These are phyloP conservation scores for Pterobdella sp. DNA, from an alignment of 2,888 invertebrate species.

Conservation along the genomic window DNA sequence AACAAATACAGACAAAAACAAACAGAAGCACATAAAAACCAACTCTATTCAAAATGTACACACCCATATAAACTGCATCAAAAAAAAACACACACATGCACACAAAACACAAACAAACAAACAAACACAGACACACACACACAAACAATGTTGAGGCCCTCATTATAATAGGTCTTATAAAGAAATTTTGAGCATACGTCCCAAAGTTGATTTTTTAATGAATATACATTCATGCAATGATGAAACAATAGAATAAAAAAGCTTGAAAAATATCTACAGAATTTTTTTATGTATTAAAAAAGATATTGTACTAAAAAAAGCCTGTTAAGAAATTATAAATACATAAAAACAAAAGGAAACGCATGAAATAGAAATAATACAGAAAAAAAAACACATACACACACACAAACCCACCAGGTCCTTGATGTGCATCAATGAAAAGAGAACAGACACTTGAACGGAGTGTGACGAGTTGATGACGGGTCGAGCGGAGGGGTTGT, in stretches of 20 bases:
- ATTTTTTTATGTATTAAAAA: too few relatives aligned
- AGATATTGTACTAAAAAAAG: too few relatives aligned
- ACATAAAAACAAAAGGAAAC: background rate
- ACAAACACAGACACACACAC: background rate
- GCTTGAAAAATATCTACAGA: too few relatives aligned
- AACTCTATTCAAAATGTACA: background rate
- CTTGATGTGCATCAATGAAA: conserved; percentile 32
- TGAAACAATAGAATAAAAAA: too few relatives aligned
- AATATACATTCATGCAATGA: too few relatives aligned
- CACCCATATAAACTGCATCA: background rate
- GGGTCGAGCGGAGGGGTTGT: conserved; percentile 36
- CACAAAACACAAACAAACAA: background rate
- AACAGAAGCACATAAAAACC: background rate
- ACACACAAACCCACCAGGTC: conserved; percentile 14
- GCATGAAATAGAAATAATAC: background rate
- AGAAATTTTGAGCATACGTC: too few relatives aligned
- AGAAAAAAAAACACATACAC: background rate
- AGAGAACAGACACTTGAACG: conserved; percentile 31
- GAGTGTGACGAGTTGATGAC: conserved; percentile 37
- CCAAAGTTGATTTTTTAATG: too few relatives aligned
- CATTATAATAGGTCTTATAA: too few relatives aligned
- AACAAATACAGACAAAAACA: background rate
- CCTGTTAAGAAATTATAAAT: too few relatives aligned
- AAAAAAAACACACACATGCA: background rate
- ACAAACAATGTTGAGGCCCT: too few relatives aligned